Evolutionary conservation across 2,797 vertebrate species (phyloP).

Genomic region (Parotocinclus haroldoi): DNA sequence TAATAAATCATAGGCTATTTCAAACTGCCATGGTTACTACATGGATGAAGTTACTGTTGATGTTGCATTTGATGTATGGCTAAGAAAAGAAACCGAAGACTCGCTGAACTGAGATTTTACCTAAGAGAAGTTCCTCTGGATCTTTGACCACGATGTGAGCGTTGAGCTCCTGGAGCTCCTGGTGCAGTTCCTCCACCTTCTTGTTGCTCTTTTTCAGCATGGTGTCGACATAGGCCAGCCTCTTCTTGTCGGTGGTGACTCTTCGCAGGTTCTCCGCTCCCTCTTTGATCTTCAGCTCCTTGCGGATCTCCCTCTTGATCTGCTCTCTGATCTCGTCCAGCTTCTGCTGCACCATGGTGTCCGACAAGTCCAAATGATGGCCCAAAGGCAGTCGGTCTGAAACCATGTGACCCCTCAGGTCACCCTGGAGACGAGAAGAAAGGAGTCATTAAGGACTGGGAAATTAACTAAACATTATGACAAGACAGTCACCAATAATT

Average conservation of each 20-base stretch:
- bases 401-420: conserved; percentile 72
- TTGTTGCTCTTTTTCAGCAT: conserved; percentile 99
- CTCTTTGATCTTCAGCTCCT: conserved; percentile 99
- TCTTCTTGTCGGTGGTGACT: conserved; percentile 99
- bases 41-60: too few relatives aligned
- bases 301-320: conserved; percentile 98
- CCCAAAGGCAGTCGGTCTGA: conserved; percentile 84
- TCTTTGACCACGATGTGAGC: conserved; percentile 97
- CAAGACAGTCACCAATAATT: too few relatives aligned
- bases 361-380: conserved; percentile 90
- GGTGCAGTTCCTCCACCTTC: conserved; percentile 96
- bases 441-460: too few relatives aligned
- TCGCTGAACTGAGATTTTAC: conserved; percentile 61
- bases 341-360: conserved; percentile 95
- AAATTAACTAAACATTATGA: too few relatives aligned
- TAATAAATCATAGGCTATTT: too few relatives aligned
- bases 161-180: conserved; percentile 95
- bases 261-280: conserved; percentile 96
- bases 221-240: conserved; percentile 95
- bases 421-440: conserved; percentile 47
- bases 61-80: too few relatives aligned
- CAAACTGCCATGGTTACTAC: too few relatives aligned
- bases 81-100: too few relatives aligned
- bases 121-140: conserved; percentile 86
- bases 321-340: conserved; percentile 97